Base-by-base conservation (phyloP, 2,797 vertebrate species). In the Polyboroides typus region DNA sequence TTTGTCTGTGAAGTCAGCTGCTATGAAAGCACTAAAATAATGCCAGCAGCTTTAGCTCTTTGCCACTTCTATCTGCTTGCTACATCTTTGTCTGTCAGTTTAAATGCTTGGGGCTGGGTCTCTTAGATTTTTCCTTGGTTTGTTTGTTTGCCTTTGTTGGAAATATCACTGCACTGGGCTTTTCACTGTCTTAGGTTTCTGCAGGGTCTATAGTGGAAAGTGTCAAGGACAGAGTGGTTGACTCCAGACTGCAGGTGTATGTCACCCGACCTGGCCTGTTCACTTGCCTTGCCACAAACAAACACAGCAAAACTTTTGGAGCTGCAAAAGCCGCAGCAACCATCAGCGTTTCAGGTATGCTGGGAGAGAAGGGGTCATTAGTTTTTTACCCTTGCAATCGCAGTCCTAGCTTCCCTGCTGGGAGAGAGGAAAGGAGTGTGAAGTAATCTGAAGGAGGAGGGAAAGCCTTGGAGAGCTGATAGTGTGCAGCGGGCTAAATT, bases 231-330 rank as follows among this genome's bases (percentile, higher is more conserved):
- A 98, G 99, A 84, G 98, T 99, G 88, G 98, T 99, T 72, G 97
- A 99, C 72, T 99, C 99, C 11, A 97, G 98, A 67, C 97, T 99
- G 21, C 98, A 98, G 71, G 98, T 99, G 47, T 98, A 98, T 0
- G 99, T 99, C 81, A 99, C 98, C 48, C 99, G 99, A 81, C 99
- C 99, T 2, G 98, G 99, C 52, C 98, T 99, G 45, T 99, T 99
- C 95, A 99, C 99, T 11, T 99, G 99, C 68, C 98, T 99, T 53
- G 99, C 99, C 73, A 99, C 98, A 8, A 99, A 99, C 96, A 99
- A 98, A 59, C 99, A 99, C 78, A 99, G 98, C 26, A 99, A 99
- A 38, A 99, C 99, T 55, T 99, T 98, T 16, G 99, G 99, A 80
- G 99, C 99, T 0, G 99, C 99, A 79, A 99, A 99, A 97, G 99